Evolutionary conservation across 2,888 invertebrate genomes (phyloP), one percentile per base, ranked within the genome.

Genomic region (Bhutanitis thaidina): DNA sequence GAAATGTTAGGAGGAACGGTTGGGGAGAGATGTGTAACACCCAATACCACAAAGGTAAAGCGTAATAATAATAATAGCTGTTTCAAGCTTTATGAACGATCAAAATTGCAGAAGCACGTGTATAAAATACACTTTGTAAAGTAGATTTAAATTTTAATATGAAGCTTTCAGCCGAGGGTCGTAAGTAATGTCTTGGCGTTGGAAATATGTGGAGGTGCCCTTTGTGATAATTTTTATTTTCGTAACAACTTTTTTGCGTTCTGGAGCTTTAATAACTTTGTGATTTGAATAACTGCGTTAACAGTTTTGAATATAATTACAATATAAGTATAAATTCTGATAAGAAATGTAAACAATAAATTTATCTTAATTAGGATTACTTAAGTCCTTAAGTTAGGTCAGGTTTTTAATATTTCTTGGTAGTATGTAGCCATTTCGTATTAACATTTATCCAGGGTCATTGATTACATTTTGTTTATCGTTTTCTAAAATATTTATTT

Each of bases 131-230:
- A 88, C 87, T 89, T 88, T 82, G 85, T 80, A 87, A 89, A 89
- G 89, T 89, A 89, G 88, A 88, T 89, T 89, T 89, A 89, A 89
- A 89, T 88, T 89, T 89, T 89, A 89, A 88, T 87, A 88, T 86
- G 76, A 79, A 81, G 86, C 86, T 87, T 85, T 86, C 83, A 82
- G 83, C 78, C 71, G 86, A 79, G 86, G 88, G 86, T 82, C 77
- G 81, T 78, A 77, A 78, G 80, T 84, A 77, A 84, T 80, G 85
- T 85, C 85, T 83, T 80, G 71, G 66, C 74, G 82, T 83, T 82
- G 69, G 80, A 76, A 83, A 78, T 71, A 67, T 67, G 69, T 84
- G 88, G 89, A 87, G 59, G 67, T 65, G 70, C 69, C 60, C 60
- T 56, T 64, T 57, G 57, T 54, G 34, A 10, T 34, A 34, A n/a